Percentiles rank a stretch among this genome's conserved stretches.
Conservation (phyloP, 64 coral and sea anemone species). For the Dendronephthya gigantea region DNA sequence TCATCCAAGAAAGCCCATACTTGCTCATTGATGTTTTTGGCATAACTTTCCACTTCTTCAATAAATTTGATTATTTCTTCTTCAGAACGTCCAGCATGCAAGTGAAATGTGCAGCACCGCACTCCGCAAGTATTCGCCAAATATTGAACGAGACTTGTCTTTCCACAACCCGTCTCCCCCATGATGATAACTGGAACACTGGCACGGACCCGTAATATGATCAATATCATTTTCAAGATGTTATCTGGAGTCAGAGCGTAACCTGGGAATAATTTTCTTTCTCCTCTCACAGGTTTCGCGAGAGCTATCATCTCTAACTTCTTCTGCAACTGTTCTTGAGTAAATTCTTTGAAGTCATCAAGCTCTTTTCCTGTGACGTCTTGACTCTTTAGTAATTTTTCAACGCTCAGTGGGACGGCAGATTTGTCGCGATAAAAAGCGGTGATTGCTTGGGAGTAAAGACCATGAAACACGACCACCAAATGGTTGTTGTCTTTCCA, state of each 20-base stretch:
- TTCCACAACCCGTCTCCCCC: conserved; percentile 95
- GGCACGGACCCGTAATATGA: conserved; percentile 68
- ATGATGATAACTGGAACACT: conserved; percentile 73
- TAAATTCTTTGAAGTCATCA: not conserved
- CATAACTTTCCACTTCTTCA: not conserved
- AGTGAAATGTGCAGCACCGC: conserved; percentile 52
- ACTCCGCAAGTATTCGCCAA: conserved; percentile 62
- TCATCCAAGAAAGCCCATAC: conserved; percentile 82
- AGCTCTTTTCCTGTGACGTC: not conserved
- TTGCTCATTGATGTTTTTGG: not conserved
- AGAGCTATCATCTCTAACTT: not conserved
- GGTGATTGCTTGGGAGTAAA: conserved; percentile 41
- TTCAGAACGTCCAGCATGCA: conserved; percentile 68
- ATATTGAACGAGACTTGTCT: conserved; percentile 79
- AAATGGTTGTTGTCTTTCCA: conserved; percentile 73
- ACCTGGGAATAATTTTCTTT: not conserved
- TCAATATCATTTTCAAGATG: conserved; percentile 78
- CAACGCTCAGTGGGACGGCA: not conserved
- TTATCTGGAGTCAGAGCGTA: conserved; percentile 90
- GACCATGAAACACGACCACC: conserved; percentile 51
- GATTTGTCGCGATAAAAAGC: not conserved
- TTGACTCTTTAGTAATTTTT: not conserved
- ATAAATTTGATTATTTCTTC: conserved; percentile 46
- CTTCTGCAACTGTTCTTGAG: not conserved
- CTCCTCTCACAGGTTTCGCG: not conserved